Evolutionary conservation across 2,888 invertebrate genomes (phyloP).

Genomic region (Aphodius sticticus): DNA sequence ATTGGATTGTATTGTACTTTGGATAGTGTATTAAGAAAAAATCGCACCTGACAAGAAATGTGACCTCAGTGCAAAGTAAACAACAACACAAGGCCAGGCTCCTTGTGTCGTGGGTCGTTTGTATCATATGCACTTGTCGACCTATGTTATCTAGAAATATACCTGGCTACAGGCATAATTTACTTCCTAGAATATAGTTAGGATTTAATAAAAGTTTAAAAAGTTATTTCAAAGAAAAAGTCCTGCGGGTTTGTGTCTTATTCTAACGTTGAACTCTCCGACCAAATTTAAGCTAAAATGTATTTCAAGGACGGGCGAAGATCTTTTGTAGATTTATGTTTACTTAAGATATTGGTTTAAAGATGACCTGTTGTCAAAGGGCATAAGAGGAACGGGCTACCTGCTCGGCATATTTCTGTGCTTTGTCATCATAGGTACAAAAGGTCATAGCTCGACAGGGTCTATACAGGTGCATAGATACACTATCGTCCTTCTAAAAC

Average conservation of each 20-base stretch:
- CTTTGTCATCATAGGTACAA: not conserved
- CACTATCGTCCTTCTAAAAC: not conserved
- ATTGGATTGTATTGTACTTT: not conserved
- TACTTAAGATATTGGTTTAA: not conserved
- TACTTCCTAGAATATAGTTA: not conserved
- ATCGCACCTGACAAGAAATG: conserved; percentile 17
- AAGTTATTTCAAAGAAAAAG: too few species aligned
- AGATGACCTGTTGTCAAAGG: conserved; percentile 4
- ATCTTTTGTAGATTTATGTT: not conserved
- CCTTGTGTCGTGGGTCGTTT: not conserved
- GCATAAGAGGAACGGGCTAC: not conserved
- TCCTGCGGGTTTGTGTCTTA: too few species aligned
- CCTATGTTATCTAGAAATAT: not conserved
- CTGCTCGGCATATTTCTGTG: not conserved
- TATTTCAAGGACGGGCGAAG: too few species aligned
- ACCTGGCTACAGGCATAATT: not conserved
- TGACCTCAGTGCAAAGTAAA: conserved; percentile 34
- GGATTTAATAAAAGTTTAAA: too few species aligned
- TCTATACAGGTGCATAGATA: not conserved
- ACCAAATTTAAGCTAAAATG: too few species aligned
- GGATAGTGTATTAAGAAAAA: not conserved
- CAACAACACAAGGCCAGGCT: conserved; percentile 31
- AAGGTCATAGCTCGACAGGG: not conserved
- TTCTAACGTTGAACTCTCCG: too few species aligned
- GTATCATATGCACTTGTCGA: not conserved